Base-by-base conservation (phyloP, 2,113 vertebrate species). In the Ciconia maguari region DNA sequence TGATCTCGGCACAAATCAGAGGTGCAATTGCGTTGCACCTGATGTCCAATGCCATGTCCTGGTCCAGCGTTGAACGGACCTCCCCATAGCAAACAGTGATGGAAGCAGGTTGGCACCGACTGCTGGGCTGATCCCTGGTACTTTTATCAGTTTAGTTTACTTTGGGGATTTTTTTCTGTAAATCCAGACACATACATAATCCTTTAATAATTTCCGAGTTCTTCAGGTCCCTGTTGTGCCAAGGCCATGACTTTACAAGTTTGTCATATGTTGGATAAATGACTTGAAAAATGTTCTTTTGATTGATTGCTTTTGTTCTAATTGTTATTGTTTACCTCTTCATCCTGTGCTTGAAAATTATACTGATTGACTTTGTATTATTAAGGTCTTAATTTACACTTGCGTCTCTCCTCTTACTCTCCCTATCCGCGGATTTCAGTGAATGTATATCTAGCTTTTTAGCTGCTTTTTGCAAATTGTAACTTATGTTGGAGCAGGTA, bases 71-170 rank as follows among this genome's bases (percentile, higher is more conserved):
- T 36, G 54, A 14, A 8, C 0, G 10, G 38, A 36, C 61, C 51
- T 52, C 10, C 30, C 44, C 12, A 0, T 3, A 25, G 41, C 41
- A 34, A 32, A 15, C 5, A 10, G n/a, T 1, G 3, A 2, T 11
- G 41, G 57, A 13, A 34, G n/a, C 34, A 29, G 68, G n/a, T 65
- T 0, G 1, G 54, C 11, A 38, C 42, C 6, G 1, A 4, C 41
- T 8, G 65, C 41, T 21, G 51, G 29, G 29, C 32, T 52, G 19
- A 42, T 41, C 20, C 44, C 58, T 20, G 22, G 20, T 13, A 8
- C 17, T 27, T 51, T 26, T 20, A 55, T 14, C 9, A 0, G 10
- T 30, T 64, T 9, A 3, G 13, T 65, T 65, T 70, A 11, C 42
- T 72, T 60, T 44, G 29, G 36, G 27, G 14, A 44, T 25, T n/a